These are phyloP conservation scores for Drosophila malerkotliana DNA, from an alignment of 1,140 invertebrate species.

Conservation along the genomic window DNA sequence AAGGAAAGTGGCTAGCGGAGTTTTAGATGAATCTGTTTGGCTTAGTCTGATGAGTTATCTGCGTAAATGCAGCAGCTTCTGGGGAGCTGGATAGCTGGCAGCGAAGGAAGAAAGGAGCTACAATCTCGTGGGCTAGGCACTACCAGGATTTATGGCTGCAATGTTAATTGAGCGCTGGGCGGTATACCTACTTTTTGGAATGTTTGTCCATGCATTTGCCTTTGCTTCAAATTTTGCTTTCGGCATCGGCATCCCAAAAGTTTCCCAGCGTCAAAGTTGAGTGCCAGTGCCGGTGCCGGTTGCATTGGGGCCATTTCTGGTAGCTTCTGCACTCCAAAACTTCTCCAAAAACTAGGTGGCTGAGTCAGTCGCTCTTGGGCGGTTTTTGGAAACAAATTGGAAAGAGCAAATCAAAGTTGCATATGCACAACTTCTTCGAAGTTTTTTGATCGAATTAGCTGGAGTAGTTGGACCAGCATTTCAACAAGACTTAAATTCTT, in stretches of 20 bases:
- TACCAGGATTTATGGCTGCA: conserved; percentile 71
- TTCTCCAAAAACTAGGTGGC: conserved; percentile 30
- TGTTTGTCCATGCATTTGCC: conserved; percentile 25
- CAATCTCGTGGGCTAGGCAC: conserved; percentile 32
- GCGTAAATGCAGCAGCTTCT: conserved; percentile 62
- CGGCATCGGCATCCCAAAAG: conserved; percentile 25
- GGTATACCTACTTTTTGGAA: conserved; percentile 44
- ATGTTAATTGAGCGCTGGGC: conserved; percentile 75
- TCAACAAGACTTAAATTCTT: neutral
- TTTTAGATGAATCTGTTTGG: conserved; percentile 81
- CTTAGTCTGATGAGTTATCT: conserved; percentile 82
- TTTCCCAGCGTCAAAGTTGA: conserved; percentile 42
- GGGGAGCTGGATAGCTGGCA: neutral
- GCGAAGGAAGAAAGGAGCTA: neutral
- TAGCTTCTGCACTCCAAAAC: conserved; percentile 2
- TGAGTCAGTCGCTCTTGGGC: conserved; percentile 23
- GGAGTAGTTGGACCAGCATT: conserved; percentile 12
- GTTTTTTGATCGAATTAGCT: conserved; percentile 46
- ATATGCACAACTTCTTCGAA: conserved; percentile 46
- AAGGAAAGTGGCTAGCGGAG: conserved; percentile 79
- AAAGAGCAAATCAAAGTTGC: conserved; percentile 34
- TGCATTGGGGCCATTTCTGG: conserved; percentile 24
- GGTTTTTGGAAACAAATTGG: conserved; percentile 1
- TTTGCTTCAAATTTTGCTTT: neutral
- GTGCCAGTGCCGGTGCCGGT: conserved; percentile 22